phyloP scores from a whole-genome alignment of 2,888 invertebrate genomes.

The Callyntrura guangdongensis region DNA sequence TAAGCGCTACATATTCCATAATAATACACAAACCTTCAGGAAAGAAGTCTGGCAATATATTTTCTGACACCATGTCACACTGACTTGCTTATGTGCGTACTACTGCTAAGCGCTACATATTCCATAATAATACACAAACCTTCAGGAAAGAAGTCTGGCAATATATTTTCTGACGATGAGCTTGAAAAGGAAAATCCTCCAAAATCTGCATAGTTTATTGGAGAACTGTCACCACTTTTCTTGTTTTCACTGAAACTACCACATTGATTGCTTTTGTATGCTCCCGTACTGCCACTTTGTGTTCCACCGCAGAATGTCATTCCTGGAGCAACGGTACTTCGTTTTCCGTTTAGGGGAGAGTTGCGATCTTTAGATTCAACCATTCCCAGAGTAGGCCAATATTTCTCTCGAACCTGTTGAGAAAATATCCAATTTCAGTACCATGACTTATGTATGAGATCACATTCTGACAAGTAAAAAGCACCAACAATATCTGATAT shows the following conservation, averaged over 20 bases:
- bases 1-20: too few relatives aligned
- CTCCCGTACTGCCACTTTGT: conserved; percentile 73
- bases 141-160: conserved; percentile 33
- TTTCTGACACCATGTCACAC: too few relatives aligned
- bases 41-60: conserved; percentile 34
- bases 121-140: conserved; percentile 10
- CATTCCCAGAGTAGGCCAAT: conserved; percentile 82
- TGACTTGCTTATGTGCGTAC: too few relatives aligned
- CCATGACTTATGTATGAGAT: background rate
- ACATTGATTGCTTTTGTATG: conserved; percentile 8
- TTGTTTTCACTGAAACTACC: conserved; percentile 34
- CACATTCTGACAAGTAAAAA: too few relatives aligned
- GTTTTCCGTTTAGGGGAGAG: conserved; percentile 46
- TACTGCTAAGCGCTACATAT: too few relatives aligned
- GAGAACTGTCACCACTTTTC: conserved; percentile 76
- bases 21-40: conserved; percentile 40
- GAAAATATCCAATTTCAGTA: too few relatives aligned
- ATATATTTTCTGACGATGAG: conserved; percentile 65
- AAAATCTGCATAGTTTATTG: conserved; percentile 83
- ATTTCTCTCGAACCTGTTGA: conserved; percentile 83
- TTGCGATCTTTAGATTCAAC: conserved; percentile 68
- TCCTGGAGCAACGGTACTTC: background rate
- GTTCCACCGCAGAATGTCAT: conserved; percentile 57
- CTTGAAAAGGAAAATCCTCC: conserved; percentile 77
- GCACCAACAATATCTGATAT: background rate